phyloP scores from a whole-genome alignment of 1,140 invertebrate genomes.

The Chelonus insularis region DNA sequence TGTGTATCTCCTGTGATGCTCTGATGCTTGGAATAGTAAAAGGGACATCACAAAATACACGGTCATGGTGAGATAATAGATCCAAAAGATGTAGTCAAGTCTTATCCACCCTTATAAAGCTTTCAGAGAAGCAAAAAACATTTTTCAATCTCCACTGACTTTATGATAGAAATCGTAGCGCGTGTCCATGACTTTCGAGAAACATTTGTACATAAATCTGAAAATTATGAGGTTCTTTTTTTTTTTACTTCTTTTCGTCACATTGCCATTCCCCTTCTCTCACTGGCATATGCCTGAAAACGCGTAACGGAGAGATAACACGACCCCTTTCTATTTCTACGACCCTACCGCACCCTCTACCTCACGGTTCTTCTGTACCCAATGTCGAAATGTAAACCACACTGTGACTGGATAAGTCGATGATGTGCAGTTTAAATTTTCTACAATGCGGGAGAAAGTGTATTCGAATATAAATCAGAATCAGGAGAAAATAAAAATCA shows the following conservation, averaged over 20 bases:
- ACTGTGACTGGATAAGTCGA: slow-evolving; percentile 25
- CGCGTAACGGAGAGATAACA: slow-evolving; percentile 56
- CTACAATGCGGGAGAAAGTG: neutral
- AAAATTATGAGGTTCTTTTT: slow-evolving; percentile 51
- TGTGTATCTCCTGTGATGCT: slow-evolving; percentile 6
- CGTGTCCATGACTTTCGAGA: slow-evolving; percentile 34
- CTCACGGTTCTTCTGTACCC: no score
- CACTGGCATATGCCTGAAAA: slow-evolving; percentile 54
- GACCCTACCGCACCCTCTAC: slow-evolving; percentile 30
- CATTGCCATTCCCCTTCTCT: slow-evolving; percentile 24
- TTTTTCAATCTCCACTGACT: slow-evolving; percentile 58
- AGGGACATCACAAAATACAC: neutral
- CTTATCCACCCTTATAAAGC: neutral
- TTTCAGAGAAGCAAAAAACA: slow-evolving; percentile 37
- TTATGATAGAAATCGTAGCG: slow-evolving; percentile 54
- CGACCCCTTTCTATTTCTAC: slow-evolving; percentile 22
- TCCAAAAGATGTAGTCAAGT: neutral
- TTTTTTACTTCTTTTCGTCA: slow-evolving; percentile 27
- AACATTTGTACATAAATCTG: slow-evolving; percentile 60
- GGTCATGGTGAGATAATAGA: neutral
- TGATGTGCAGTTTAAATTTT: slow-evolving; percentile 16
- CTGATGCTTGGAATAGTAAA: slow-evolving; percentile 14
- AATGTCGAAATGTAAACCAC: slow-evolving; percentile 17
- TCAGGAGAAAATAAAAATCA: slow-evolving; percentile 59
- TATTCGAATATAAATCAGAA: slow-evolving; percentile 53